Evolutionary conservation across 2,113 vertebrate genomes (phyloP).

Genomic region (Paradoxurus hermaphroditus): DNA sequence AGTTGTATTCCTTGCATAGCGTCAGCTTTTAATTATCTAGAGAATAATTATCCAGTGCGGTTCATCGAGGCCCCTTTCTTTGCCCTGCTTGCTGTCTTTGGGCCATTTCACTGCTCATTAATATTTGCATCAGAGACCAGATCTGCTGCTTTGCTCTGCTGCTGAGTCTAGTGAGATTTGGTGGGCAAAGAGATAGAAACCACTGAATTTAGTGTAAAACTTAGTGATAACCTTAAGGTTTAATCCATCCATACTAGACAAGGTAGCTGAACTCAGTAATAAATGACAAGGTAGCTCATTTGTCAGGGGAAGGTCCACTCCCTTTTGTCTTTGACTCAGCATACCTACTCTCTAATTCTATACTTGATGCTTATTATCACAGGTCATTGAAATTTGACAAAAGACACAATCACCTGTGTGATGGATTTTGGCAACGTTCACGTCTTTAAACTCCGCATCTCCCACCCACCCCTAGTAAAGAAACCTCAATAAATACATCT

Average conservation of each 20-base stretch:
- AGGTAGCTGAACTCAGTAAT: not conserved
- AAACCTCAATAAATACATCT: slow-evolving; percentile 43
- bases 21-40: slow-evolving; percentile 68
- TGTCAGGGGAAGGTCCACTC: not conserved
- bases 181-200: not conserved
- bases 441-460: not conserved
- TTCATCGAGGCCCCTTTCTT: slow-evolving; percentile 47
- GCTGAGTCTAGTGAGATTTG: not conserved
- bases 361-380: not conserved
- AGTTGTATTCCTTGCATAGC: not conserved
- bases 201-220: not conserved
- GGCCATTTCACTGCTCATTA: slow-evolving; percentile 71
- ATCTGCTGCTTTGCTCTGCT: not conserved
- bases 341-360: not conserved
- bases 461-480: not conserved
- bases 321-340: not conserved
- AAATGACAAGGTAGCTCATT: not conserved
- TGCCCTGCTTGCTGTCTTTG: slow-evolving; percentile 63
- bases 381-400: slow-evolving; percentile 31
- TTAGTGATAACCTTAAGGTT: not conserved
- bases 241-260: not conserved
- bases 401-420: not conserved
- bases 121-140: slow-evolving; percentile 48
- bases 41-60: slow-evolving; percentile 73
- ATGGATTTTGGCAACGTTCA: not conserved